A percentile compares a stretch with the other conserved stretches of the same genome.
Conservation (phyloP, 2,113 vertebrate species). For the Grammatotria lemairii region DNA sequence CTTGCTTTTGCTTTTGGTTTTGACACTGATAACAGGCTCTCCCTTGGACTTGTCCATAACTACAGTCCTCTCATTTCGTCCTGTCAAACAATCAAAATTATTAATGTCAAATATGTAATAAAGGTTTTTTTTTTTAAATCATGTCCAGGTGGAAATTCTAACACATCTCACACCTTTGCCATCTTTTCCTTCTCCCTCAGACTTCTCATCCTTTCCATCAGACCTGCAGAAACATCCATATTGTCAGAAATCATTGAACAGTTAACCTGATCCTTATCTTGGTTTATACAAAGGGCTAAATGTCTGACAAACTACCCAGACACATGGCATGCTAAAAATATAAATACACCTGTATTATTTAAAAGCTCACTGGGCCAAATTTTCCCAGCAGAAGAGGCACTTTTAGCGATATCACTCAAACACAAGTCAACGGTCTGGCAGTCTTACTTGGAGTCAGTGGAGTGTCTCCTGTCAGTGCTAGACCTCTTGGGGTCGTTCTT, state of each 20-base stretch:
- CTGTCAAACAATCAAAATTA: slow-evolving; percentile 14
- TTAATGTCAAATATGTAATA: background rate
- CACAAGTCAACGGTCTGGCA: background rate
- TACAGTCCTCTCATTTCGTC: slow-evolving; percentile 83
- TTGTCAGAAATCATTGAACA: background rate
- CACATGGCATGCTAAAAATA: background rate
- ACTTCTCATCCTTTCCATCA: slow-evolving; percentile 80
- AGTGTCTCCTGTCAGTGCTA: slow-evolving; percentile 69
- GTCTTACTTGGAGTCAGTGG: slow-evolving; percentile 82
- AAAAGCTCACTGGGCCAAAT: background rate
- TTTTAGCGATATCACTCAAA: background rate
- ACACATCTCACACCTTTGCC: slow-evolving; percentile 65
- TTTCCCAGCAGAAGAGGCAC: background rate
- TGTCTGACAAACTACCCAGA: background rate
- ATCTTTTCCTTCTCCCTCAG: slow-evolving; percentile 78
- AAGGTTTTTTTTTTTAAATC: rapidly evolving
- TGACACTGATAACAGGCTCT: slow-evolving; percentile 94
- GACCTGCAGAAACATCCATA: slow-evolving; percentile 33
- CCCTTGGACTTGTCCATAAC: slow-evolving; percentile 98
- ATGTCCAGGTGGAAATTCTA: background rate
- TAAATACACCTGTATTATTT: background rate
- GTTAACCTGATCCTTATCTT: background rate
- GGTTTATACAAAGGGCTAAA: background rate
- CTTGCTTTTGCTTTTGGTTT: slow-evolving; percentile 82
- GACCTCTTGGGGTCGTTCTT: slow-evolving; percentile 77